A percentile compares a stretch with the other conserved stretches of the same genome.
Conservation (phyloP, 2,113 vertebrate species). For the Carlito syrichta region DNA sequence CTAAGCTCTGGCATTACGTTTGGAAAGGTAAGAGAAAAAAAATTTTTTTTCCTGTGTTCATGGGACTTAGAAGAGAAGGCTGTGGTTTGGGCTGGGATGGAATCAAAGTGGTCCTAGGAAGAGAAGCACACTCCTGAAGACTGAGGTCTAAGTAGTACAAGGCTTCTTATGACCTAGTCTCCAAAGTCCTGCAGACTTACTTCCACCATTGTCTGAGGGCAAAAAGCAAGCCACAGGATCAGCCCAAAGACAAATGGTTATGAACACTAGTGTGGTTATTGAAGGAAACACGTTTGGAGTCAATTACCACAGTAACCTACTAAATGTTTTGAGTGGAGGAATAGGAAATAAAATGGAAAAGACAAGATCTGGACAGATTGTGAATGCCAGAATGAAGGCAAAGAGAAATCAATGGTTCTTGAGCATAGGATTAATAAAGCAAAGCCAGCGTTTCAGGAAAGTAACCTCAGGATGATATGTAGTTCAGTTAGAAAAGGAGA, state of each 20-base stretch:
- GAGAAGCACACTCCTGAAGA: neutral
- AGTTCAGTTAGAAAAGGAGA: neutral
- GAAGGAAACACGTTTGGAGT: neutral
- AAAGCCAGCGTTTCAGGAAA: neutral
- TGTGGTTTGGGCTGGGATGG: neutral
- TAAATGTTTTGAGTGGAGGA: neutral
- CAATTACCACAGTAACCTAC: neutral
- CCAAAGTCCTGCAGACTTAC: neutral
- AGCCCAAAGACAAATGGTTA: neutral
- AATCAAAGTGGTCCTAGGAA: neutral
- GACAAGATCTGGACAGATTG: neutral
- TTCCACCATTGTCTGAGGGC: too few relatives aligned
- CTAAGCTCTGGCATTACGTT: neutral
- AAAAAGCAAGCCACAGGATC: neutral
- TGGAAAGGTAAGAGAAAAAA: neutral
- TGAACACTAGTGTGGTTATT: neutral
- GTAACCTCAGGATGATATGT: neutral
- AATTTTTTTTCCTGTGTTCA: neutral
- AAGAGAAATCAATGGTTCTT: neutral
- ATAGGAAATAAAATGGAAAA: neutral
- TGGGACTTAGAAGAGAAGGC: neutral
- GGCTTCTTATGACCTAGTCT: neutral
- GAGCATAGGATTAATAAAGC: neutral
- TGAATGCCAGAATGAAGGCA: neutral
- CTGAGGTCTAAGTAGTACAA: neutral